These are phyloP conservation scores for Hydropsyche betteni DNA, from an alignment of 2,888 invertebrate genomes.

Conservation along the genomic window DNA sequence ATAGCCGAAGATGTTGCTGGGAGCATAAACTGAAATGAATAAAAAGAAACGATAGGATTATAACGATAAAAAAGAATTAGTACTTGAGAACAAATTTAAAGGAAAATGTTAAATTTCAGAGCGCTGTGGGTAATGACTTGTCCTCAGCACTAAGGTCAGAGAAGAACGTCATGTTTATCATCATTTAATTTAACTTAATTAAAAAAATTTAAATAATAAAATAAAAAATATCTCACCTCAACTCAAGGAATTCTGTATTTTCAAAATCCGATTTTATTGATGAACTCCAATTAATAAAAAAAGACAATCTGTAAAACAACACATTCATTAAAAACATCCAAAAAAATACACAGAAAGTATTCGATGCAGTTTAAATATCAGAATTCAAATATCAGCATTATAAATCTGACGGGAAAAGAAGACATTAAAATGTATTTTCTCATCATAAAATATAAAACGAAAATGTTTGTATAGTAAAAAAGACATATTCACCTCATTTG, in stretches of 20 bases:
- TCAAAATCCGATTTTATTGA: no score
- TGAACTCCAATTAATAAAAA: no score
- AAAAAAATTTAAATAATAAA: no score
- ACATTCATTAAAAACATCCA: slow-evolving; percentile 5
- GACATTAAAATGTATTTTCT: slow-evolving; percentile 56
- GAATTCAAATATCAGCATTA: slow-evolving; percentile 55
- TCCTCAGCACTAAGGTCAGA: slow-evolving; percentile 51
- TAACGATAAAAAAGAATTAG: neutral
- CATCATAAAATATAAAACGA: slow-evolving; percentile 32
- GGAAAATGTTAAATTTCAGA: slow-evolving; percentile 39
- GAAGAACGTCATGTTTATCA: slow-evolving; percentile 26
- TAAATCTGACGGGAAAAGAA: slow-evolving; percentile 66
- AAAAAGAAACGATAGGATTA: neutral
- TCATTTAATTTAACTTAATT: slow-evolving; percentile 18
- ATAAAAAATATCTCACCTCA: no score
- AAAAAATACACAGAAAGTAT: neutral
- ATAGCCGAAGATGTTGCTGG: neutral
- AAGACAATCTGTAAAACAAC: neutral
- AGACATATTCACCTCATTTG: slow-evolving; percentile 37
- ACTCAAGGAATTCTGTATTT: no score
- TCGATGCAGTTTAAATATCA: slow-evolving; percentile 40
- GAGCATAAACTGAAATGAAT: neutral
- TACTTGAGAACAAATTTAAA: neutral
- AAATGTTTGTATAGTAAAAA: slow-evolving; percentile 51
- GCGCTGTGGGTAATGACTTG: slow-evolving; percentile 51